A percentile compares a stretch with the other conserved stretches of the same genome.
These are phyloP conservation scores for Spilogale gracilis DNA, from an alignment of 2,113 vertebrate species.

Conservation along the genomic window DNA sequence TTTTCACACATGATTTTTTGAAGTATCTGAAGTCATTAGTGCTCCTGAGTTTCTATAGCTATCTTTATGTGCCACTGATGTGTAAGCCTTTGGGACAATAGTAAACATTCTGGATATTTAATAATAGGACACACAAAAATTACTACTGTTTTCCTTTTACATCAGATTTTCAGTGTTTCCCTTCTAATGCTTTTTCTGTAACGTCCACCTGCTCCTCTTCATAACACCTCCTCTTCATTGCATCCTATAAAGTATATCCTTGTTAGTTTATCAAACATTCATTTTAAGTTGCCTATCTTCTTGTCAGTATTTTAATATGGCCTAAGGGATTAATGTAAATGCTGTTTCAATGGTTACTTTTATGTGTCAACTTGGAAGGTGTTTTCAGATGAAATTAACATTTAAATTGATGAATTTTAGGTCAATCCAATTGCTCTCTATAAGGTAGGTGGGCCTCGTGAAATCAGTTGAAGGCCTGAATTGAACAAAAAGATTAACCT, in stretches of 20 bases:
- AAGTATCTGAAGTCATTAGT: background rate
- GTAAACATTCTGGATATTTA: background rate
- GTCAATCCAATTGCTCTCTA: background rate
- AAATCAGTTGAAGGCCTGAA: background rate
- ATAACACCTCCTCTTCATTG: background rate
- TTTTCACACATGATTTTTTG: background rate
- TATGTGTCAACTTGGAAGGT: background rate
- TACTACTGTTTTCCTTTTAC: rapidly evolving
- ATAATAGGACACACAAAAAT: background rate
- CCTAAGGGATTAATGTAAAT: background rate
- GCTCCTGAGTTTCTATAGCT: background rate
- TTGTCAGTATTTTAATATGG: background rate
- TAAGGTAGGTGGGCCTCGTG: background rate
- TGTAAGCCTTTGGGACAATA: background rate
- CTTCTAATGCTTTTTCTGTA: background rate
- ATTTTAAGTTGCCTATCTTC: background rate
- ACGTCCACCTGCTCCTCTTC: background rate
- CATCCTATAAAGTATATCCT: background rate
- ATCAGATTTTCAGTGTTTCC: background rate
- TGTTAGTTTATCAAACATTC: background rate
- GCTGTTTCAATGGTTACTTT: background rate
- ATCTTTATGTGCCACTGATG: background rate
- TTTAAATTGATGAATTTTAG: background rate
- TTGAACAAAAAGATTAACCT: background rate
- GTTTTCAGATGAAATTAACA: background rate